Conservation (phyloP, 1,140 invertebrate genomes). For the Phenacoccus solenopsis region DNA sequence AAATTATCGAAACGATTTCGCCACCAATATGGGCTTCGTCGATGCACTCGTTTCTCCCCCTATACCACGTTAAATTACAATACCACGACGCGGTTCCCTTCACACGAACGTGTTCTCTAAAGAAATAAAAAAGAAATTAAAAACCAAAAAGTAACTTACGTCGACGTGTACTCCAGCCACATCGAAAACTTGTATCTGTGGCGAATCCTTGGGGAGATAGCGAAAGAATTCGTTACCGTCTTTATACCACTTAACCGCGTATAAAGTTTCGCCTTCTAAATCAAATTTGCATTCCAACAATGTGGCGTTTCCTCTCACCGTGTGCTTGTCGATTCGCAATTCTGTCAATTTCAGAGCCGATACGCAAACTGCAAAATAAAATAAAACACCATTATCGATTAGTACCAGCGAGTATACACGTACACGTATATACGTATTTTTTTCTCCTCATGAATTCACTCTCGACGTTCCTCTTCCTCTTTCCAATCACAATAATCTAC, state of each 20-base stretch:
- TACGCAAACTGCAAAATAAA: constrained; percentile 6
- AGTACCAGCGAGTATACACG: not conserved
- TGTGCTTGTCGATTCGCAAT: constrained; percentile 52
- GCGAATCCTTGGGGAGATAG: constrained; percentile 58
- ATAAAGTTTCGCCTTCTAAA: constrained; percentile 60
- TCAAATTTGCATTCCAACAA: constrained; percentile 57
- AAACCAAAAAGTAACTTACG: constrained; percentile 42
- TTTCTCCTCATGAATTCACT: not conserved
- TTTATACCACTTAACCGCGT: constrained; percentile 81
- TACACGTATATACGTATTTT: not conserved
- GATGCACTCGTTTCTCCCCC: no score
- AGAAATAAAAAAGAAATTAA: not conserved
- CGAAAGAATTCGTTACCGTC: constrained; percentile 77
- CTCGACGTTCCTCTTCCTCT: no score
- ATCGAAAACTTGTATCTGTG: constrained; percentile 59
- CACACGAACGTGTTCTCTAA: no score
- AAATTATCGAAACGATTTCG: not conserved
- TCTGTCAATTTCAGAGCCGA: constrained; percentile 32
- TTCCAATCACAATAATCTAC: no score
- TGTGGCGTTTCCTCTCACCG: constrained; percentile 41
- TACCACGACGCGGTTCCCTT: no score
- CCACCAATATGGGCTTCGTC: not conserved
- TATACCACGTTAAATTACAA: no score
- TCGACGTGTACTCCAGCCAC: constrained; percentile 66
- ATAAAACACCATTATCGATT: not conserved